Base-by-base conservation (phyloP, 2,797 vertebrate genomes). In the Harpagifer antarcticus region DNA sequence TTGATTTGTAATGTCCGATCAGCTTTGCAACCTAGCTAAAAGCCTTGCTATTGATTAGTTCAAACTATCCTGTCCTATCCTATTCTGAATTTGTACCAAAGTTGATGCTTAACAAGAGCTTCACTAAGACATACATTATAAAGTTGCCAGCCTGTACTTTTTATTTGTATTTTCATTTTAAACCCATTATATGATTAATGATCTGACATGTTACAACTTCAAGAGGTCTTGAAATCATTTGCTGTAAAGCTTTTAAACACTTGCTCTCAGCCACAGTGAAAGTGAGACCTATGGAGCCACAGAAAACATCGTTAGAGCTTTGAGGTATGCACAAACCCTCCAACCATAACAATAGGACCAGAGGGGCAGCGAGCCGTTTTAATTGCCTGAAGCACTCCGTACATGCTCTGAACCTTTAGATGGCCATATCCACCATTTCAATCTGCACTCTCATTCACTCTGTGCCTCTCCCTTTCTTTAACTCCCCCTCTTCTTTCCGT, bases 341-440 rank as follows among this genome's bases (percentile, higher is more conserved):
- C 57, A 67, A 59, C 40, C 33, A 43, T 61, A 17, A 91, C 78
- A 91, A 91, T 81, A 68, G 68, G 44, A 72, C 65, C 55, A 50
- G 76, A 83, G 76, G 74, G 68, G 84, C 76, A 78, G 76, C 48
- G 54, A 85, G 85, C 81, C n/a, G 44, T 83, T 91, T 90, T 88
- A 91, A 91, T 91, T 91, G 89, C 91, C 77, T 59, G 78, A 86
- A 86, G 78, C 82, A 74, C 75, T 83, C 68, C 10, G n/a, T 82
- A 83, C 52, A 12, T 59, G 59, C 79, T 84, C 63, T 66, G 68
- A 78, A 74, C 70, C 77, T 78, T 83, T 62, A 74, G 56, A 69
- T 68, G 15, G 64, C 81, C 80, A 85, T 81, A 86, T 88, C 84
- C 79, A 82, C 69, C 73, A 83, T 87, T 92, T 89, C 84, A 91